A percentile compares a stretch with the other conserved stretches of the same genome.
phyloP scores from a whole-genome alignment of 1,140 invertebrate genomes.

The Procambarus clarkii region DNA sequence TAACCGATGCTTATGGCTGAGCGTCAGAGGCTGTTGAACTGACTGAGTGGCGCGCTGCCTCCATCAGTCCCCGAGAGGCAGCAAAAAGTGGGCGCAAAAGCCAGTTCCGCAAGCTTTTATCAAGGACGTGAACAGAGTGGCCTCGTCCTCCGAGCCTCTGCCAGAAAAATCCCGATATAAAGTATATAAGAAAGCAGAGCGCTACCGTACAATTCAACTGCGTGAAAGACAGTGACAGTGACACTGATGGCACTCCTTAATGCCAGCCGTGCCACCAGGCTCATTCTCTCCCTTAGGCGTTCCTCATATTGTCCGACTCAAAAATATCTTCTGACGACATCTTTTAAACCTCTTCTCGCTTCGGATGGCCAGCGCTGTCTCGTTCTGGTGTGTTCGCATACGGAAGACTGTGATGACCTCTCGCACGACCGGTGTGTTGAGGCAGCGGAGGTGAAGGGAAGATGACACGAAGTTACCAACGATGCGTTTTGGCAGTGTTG shows the following conservation, averaged over 20 bases:
- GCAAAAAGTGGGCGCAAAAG: background rate
- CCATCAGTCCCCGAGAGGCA: background rate
- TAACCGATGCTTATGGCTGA: background rate
- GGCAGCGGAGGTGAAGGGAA: no score
- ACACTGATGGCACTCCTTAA: slow-evolving; percentile 11
- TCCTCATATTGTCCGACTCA: background rate
- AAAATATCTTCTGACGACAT: background rate
- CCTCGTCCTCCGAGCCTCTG: background rate
- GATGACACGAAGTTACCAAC: no score
- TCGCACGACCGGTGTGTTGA: no score
- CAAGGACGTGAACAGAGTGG: background rate
- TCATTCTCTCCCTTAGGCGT: background rate
- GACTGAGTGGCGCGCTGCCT: background rate
- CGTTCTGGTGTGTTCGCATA: background rate
- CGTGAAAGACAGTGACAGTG: slow-evolving; percentile 16
- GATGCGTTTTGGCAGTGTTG: no score
- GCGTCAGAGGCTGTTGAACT: background rate
- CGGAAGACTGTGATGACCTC: background rate
- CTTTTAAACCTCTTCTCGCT: background rate
- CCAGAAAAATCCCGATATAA: background rate
- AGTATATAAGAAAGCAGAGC: background rate
- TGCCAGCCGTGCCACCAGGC: background rate
- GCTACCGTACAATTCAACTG: background rate
- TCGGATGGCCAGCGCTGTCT: background rate
- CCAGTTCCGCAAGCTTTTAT: background rate